Evolutionary conservation across 2,797 vertebrate genomes (phyloP).

Genomic region (Esox lucius): DNA sequence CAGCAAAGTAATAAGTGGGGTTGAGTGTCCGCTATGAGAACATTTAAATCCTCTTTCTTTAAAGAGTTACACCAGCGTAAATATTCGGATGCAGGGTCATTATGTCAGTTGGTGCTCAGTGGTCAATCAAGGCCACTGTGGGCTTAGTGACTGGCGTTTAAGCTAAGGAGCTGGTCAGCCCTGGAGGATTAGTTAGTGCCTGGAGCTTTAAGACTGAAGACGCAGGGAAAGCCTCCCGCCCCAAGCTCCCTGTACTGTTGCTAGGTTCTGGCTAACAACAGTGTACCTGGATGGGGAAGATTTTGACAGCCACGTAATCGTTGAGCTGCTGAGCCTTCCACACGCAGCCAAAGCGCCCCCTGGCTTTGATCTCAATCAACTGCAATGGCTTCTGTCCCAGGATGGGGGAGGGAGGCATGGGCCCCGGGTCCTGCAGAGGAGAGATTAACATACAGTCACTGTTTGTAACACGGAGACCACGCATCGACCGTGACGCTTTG

Average conservation of each 20-base stretch:
- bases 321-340: slow-evolving; percentile 93
- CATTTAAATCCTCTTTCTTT: background rate
- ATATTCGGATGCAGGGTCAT: slow-evolving; percentile 5
- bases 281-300: slow-evolving; percentile 89
- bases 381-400: slow-evolving; percentile 90
- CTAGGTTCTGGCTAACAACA: background rate
- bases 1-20: background rate
- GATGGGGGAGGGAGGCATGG: slow-evolving; percentile 86
- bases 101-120: slow-evolving; percentile 6
- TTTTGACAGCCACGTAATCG: slow-evolving; percentile 90
- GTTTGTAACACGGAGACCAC: background rate
- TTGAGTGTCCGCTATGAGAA: background rate
- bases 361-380: slow-evolving; percentile 89
- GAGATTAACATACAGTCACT: background rate
- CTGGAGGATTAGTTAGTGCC: slow-evolving; percentile 21
- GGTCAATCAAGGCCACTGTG: slow-evolving; percentile 32
- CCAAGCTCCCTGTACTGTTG: background rate
- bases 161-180: slow-evolving; percentile 23
- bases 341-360: slow-evolving; percentile 91
- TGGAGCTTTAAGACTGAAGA: slow-evolving; percentile 23
- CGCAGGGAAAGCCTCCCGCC: slow-evolving; percentile 2
- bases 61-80: background rate
- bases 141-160: slow-evolving; percentile 31
- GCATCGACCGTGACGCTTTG: background rate
- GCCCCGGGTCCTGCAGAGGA: slow-evolving; percentile 83